Base-by-base conservation (phyloP, 1,140 invertebrate genomes). In the Batillaria attramentaria region DNA sequence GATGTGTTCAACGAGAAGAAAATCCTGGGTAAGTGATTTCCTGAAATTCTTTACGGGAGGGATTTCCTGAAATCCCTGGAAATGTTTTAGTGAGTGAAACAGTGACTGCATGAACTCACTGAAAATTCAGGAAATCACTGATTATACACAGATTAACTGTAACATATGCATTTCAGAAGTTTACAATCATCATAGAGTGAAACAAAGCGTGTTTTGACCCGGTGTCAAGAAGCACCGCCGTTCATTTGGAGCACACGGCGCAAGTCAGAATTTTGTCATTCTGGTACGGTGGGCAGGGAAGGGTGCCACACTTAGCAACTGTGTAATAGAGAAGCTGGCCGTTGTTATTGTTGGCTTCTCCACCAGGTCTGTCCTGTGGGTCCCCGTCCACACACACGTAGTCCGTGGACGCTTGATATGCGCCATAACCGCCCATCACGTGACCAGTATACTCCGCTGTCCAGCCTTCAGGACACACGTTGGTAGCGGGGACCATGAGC, bases 201-300 rank as follows among this genome's bases (percentile, higher is more conserved):
- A n/a, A n/a, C n/a, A n/a, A n/a, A n/a, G n/a, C n/a, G n/a, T n/a
- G n/a, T n/a, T n/a, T n/a, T n/a, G n/a, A n/a, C n/a, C n/a, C n/a
- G n/a, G n/a, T n/a, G n/a, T n/a, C n/a, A n/a, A n/a, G n/a, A n/a
- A n/a, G n/a, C n/a, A n/a, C n/a, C n/a, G n/a, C n/a, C n/a, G n/a
- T n/a, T n/a, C n/a, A 81, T 35, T 83, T 83, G 10, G 82, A 77
- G 43, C 85, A 86, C 8, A 86, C 85, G 31, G 79, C 84, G 74
- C 85, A 86, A 2, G 83, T 79, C 0, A 86, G 35, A 62, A 83
- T 83, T 13, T 78, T 16, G 0, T 82, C 79, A 50, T 83, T 33
- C 1, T 73, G 50, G 69, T 85, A 85, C 28, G 77, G 77, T 24
- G 81, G 81, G 66, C 85, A 85, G 2, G 72, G 77, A 0, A 86